Base-by-base conservation (phyloP, 2,888 invertebrate species). In the Choreutis nemorana region DNA sequence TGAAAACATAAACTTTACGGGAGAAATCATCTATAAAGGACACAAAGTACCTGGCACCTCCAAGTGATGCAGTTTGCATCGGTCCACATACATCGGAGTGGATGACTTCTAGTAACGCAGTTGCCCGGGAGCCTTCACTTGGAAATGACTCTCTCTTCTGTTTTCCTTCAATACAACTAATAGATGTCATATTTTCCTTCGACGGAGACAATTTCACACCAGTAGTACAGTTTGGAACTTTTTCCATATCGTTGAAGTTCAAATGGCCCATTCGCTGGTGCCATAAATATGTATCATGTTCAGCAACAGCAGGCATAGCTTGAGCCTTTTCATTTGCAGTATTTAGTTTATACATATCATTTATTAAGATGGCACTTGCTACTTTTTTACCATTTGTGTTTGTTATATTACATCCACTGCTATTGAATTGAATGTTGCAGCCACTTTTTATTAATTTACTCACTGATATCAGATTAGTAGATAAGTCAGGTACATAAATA, bases 391-490 rank as follows among this genome's bases (percentile, higher is more conserved):
- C 29, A 26, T 15, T 20, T 7, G 10, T 15, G 10, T 28, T 28
- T n/a, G n/a, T n/a, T 22, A 37, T 33, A 23, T 31, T 6, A 18
- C 38, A 38, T 14, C 32, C 32, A 28, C 26, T 16, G 12, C 34
- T 13, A 27, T 33, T 20, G 23, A 38, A 36, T 27, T 18, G 14
- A 8, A 35, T 32, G 27, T 34, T 29, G 16, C 29, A 26, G 8
- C 36, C 36, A 33, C 25, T 27, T 26, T 35, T 31, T 21, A 35
- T 33, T 8, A 35, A 29, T 15, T 37, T 26, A 12, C 36, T 32
- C n/a, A 39, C 39, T 16, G 36, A 39, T 9, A 39, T n/a, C 12
- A 39, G 27, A 28, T 33, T 35, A n/a, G 34, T 36, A 21, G 23
- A 11, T 10, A 39, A 25, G 8, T 32, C 27, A 21, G 36, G 36